These are phyloP conservation scores for Rhinolophus sinicus DNA, from an alignment of 2,113 vertebrate species.

Conservation along the genomic window DNA sequence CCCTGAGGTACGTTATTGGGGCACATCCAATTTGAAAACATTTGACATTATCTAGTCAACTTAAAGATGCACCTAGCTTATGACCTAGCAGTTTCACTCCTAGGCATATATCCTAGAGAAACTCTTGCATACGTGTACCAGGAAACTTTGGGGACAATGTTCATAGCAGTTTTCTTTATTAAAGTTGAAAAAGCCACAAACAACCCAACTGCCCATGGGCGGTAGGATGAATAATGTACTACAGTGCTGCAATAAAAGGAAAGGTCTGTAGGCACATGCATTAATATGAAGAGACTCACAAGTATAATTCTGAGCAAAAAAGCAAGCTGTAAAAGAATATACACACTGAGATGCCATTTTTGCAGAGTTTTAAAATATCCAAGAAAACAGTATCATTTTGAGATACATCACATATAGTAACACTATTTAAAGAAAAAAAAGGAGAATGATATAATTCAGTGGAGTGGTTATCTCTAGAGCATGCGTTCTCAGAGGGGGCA, in stretches of 20 bases:
- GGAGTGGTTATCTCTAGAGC: background rate
- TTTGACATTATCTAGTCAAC: background rate
- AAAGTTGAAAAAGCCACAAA: background rate
- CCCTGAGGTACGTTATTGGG: too few relatives aligned
- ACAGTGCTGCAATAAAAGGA: background rate
- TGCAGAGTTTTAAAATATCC: background rate
- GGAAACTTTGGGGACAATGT: background rate
- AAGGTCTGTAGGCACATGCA: background rate
- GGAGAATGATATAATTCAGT: background rate
- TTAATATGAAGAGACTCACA: background rate
- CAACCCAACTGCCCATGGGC: background rate
- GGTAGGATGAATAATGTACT: background rate
- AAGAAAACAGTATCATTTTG: background rate
- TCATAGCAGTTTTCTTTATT: background rate
- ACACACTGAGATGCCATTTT: background rate
- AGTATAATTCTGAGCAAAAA: background rate
- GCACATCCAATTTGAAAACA: background rate
- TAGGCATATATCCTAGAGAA: background rate
- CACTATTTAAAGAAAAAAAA: background rate
- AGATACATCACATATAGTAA: background rate
- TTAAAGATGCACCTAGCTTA: background rate
- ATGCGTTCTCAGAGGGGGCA: background rate
- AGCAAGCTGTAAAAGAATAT: background rate
- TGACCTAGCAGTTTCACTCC: background rate
- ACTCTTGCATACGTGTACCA: background rate